A percentile compares a stretch with the other conserved stretches of the same genome.
Evolutionary conservation across 2,888 invertebrate species (phyloP).

Genomic region (Dolichomitus sp.): DNA sequence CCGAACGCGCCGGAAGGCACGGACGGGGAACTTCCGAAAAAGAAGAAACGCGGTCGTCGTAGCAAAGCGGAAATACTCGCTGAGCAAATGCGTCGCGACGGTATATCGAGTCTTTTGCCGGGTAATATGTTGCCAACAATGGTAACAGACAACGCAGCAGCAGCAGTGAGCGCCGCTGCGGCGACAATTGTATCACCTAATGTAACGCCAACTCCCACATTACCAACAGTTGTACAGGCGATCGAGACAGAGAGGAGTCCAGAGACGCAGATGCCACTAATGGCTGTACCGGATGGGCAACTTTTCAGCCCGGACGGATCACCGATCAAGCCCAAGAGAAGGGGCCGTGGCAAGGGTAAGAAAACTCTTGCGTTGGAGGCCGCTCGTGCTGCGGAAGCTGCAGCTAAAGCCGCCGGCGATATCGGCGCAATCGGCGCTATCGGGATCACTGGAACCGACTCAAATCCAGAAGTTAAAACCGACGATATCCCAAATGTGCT

Average conservation of each 20-base stretch:
- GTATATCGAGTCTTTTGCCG: constrained; percentile 74
- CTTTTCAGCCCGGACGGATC: constrained; percentile 81
- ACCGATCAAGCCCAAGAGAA: constrained; percentile 82
- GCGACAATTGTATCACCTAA: constrained; percentile 71
- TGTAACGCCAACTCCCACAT: constrained; percentile 60
- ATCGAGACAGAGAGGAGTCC: constrained; percentile 84
- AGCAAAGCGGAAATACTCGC: constrained; percentile 85
- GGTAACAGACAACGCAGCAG: constrained; percentile 64
- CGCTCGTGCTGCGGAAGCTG: constrained; percentile 87
- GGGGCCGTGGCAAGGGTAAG: constrained; percentile 85
- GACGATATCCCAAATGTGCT: constrained; percentile 80
- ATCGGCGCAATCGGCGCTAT: constrained; percentile 73
- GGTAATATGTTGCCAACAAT: constrained; percentile 62
- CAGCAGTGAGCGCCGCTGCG: constrained; percentile 3
- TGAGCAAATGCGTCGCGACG: constrained; percentile 84
- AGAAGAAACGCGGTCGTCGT: constrained; percentile 84
- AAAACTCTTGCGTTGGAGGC: constrained; percentile 85
- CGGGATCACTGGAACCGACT: constrained; percentile 78
- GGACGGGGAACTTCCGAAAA: constrained; percentile 83
- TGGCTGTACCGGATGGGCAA: constrained; percentile 77
- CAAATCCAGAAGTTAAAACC: constrained; percentile 78
- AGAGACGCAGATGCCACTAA: constrained; percentile 73
- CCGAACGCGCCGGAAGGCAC: constrained; percentile 80
- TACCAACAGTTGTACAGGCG: constrained; percentile 58
- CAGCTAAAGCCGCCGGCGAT: constrained; percentile 84